Evolutionary conservation across 2,888 invertebrate species (phyloP).

Genomic region (Vanessa cardui): DNA sequence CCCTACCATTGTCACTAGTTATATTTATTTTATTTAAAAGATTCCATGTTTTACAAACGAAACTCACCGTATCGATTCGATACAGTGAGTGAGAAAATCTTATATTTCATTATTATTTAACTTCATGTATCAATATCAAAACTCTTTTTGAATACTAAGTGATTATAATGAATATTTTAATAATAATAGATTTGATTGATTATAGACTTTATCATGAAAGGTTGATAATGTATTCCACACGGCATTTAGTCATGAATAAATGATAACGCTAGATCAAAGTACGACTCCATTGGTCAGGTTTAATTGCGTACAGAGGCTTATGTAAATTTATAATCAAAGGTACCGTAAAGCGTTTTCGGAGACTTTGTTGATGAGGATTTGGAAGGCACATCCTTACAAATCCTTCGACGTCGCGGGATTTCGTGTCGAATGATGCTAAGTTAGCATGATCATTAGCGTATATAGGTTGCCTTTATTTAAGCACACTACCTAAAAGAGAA

Average conservation of each 20-base stretch:
- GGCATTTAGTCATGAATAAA: conserved; percentile 10
- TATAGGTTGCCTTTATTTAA: no score
- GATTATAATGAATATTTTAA: no score
- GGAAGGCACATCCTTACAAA: neutral
- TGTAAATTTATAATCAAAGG: conserved; percentile 35
- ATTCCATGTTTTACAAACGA: no score
- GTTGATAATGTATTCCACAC: neutral
- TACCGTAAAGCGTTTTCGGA: conserved; percentile 8
- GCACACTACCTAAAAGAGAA: neutral
- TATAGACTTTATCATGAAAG: neutral
- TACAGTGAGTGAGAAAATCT: no score
- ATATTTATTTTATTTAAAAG: no score
- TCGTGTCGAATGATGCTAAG: neutral
- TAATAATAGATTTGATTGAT: neutral
- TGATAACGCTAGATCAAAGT: conserved; percentile 20
- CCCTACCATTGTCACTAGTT: no score
- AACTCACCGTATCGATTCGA: no score
- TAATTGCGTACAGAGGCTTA: conserved; percentile 22
- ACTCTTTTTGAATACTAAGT: no score
- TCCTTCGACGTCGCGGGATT: neutral
- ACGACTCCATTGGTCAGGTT: conserved; percentile 16
- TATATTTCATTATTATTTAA: no score
- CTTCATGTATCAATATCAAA: no score
- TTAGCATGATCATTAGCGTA: no score
- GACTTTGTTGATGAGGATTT: conserved; percentile 2